Percentiles rank a stretch among this genome's conserved stretches.
Evolutionary conservation across 2,797 vertebrate species (phyloP).

Genomic region (Sebastes itinus): DNA sequence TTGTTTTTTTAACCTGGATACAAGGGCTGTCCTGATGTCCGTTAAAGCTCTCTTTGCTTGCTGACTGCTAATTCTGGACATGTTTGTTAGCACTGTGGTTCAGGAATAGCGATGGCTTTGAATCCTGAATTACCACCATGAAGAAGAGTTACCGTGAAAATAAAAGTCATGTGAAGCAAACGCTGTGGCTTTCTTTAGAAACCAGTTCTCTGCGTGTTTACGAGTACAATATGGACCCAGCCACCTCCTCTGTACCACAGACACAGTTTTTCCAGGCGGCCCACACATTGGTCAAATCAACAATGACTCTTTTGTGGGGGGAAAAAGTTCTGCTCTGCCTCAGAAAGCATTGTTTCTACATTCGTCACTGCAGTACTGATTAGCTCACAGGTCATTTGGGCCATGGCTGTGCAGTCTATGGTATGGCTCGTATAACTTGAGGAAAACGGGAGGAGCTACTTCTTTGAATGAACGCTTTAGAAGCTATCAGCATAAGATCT

Average conservation of each 20-base stretch:
- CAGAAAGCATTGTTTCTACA: constrained; percentile 76
- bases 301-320: constrained; percentile 77
- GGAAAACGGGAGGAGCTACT: neutral
- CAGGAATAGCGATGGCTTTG: neutral
- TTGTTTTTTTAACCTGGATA: constrained; percentile 37
- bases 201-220: constrained; percentile 7
- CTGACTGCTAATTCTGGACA: constrained; percentile 18
- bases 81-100: neutral
- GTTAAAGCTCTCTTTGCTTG: neutral
- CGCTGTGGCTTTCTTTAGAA: neutral
- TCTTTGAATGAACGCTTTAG: neutral
- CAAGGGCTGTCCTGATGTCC: constrained; percentile 2
- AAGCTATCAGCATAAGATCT: neutral
- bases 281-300: constrained; percentile 66
- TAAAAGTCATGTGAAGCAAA: neutral
- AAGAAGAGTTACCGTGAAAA: neutral
- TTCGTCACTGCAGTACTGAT: constrained; percentile 65
- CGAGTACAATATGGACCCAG: constrained; percentile 16
- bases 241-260: constrained; percentile 54
- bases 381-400: constrained; percentile 68
- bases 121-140: neutral
- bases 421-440: neutral
- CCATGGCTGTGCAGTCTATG: neutral
- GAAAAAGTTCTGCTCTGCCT: constrained; percentile 56
- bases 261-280: constrained; percentile 60